A percentile compares a stretch with the other conserved stretches of the same genome.
phyloP scores from a whole-genome alignment of 1,140 invertebrate species.

The Bombus confusus region DNA sequence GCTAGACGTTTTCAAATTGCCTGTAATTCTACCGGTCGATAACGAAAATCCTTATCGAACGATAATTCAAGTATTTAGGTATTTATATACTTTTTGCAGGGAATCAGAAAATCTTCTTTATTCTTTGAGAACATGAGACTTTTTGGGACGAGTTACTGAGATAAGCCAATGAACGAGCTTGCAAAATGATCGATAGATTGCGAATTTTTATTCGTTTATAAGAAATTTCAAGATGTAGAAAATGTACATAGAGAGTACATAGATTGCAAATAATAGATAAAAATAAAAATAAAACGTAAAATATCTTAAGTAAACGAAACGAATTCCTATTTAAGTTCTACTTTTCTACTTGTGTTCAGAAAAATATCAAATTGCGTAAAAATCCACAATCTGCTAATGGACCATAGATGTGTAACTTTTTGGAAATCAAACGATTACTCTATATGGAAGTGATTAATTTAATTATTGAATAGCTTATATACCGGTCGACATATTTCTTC shows the following conservation, averaged over 20 bases:
- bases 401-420: no score
- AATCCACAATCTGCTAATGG: neutral
- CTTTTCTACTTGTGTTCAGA: neutral
- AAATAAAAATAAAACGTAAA: no score
- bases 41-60: neutral
- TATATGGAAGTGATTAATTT: neutral
- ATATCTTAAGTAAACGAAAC: no score
- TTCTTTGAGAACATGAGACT: neutral
- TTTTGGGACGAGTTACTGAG: neutral
- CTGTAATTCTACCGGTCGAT: neutral
- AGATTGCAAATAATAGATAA: neutral
- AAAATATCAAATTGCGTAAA: neutral
- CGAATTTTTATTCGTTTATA: neutral
- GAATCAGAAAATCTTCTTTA: no score
- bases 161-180: no score
- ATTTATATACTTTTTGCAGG: accelerated
- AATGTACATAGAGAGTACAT: neutral
- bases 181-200: neutral
- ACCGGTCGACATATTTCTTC: neutral
- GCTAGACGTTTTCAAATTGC: neutral
- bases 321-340: neutral
- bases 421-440: no score
- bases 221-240: neutral
- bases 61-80: neutral
- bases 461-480: neutral